A percentile compares a stretch with the other conserved stretches of the same genome.
phyloP scores from a whole-genome alignment of 53 echinoderm and acorn worm genomes.

The Crossaster papposus region DNA sequence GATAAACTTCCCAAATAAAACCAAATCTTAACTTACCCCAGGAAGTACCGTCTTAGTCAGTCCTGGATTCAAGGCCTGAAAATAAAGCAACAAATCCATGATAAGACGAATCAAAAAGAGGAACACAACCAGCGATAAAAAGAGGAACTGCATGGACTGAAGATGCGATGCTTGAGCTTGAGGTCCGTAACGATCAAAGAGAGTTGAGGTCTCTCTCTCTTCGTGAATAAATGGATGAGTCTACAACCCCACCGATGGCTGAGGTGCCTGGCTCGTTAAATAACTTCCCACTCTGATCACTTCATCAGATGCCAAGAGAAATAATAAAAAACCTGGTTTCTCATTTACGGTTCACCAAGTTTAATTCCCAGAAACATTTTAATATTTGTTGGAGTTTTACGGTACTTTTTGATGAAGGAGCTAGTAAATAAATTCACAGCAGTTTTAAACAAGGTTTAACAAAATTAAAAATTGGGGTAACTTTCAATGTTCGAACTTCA shows the following conservation, averaged over 20 bases:
- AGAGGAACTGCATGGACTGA: neutral
- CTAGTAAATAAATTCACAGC: too few relatives aligned
- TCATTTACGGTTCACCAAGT: neutral
- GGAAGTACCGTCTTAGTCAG: slow-evolving; percentile 71
- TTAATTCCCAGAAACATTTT: neutral
- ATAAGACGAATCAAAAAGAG: slow-evolving; percentile 6
- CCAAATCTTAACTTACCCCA: slow-evolving; percentile 43
- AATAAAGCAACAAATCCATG: slow-evolving; percentile 60
- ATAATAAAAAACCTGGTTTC: neutral
- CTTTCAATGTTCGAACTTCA: too few relatives aligned
- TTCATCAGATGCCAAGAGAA: neutral
- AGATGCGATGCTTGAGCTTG: neutral
- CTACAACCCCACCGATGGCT: neutral
- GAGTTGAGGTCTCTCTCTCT: neutral
- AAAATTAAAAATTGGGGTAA: too few relatives aligned
- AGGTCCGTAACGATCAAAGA: neutral
- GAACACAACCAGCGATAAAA: neutral
- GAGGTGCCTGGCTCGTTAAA: neutral
- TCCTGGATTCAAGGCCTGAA: slow-evolving; percentile 77
- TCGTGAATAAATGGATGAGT: neutral
- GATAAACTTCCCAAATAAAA: too few relatives aligned
- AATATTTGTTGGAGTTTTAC: too few relatives aligned
- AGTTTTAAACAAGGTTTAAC: too few relatives aligned
- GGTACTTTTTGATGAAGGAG: too few relatives aligned
- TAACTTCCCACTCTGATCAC: slow-evolving; percentile 19